Evolutionary conservation across 2,113 vertebrate genomes (phyloP).

Genomic region (Nothocercus nigrocapillus): DNA sequence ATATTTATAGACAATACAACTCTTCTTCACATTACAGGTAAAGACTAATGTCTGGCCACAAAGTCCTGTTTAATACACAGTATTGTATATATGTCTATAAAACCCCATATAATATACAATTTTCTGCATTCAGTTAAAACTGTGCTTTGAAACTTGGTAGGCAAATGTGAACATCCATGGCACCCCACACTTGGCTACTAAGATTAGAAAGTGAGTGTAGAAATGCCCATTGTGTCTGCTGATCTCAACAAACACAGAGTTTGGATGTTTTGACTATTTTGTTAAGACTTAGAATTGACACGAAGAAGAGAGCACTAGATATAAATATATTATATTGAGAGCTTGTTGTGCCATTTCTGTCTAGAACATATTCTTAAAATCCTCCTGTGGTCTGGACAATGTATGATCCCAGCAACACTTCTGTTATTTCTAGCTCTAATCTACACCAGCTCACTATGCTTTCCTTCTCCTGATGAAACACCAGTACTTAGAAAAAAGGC

Average conservation of each 20-base stretch:
- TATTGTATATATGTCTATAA: too few relatives aligned
- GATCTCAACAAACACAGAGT: not conserved
- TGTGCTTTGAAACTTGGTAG: not conserved
- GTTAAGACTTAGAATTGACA: not conserved
- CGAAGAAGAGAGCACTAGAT: not conserved
- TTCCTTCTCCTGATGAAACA: not conserved
- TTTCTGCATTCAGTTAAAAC: not conserved
- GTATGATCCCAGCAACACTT: not conserved
- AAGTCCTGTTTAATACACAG: not conserved
- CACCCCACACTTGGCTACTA: not conserved
- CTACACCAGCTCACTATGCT: too few relatives aligned
- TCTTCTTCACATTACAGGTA: not conserved
- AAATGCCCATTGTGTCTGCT: not conserved
- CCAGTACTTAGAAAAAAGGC: fast-evolving
- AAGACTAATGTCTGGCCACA: not conserved
- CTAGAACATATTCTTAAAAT: not conserved
- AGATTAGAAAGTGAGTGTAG: not conserved
- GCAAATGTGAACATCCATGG: not conserved
- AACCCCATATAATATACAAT: not conserved
- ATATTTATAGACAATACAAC: not conserved
- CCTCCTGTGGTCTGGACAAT: not conserved
- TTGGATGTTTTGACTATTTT: not conserved
- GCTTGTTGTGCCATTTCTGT: not conserved
- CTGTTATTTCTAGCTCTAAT: not conserved
- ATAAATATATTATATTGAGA: not conserved